Percentiles rank a stretch among this genome's conserved stretches.
These are phyloP conservation scores for Dinothrombium tinctorium DNA, from an alignment of 1,140 invertebrate species.

Conservation along the genomic window DNA sequence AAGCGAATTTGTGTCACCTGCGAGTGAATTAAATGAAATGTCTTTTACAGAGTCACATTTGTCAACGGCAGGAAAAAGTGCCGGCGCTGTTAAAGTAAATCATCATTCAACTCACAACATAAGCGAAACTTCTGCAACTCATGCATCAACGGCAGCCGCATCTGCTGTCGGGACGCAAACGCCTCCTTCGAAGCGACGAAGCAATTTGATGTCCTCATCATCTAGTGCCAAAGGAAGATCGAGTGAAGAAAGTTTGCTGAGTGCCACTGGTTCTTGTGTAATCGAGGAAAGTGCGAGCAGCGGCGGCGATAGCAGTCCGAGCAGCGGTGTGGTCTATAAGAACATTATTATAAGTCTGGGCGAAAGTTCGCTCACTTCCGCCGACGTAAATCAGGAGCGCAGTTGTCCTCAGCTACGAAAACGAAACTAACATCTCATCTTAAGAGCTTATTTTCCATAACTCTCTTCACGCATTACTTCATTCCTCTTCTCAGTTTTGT, in stretches of 20 bases:
- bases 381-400: no score
- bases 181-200: background rate
- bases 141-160: background rate
- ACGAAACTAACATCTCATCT: no score
- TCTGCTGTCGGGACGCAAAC: background rate
- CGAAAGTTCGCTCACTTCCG: background rate
- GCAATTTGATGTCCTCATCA: no score
- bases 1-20: no score
- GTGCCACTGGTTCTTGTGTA: conserved; percentile 14
- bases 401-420: no score
- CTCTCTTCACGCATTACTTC: no score
- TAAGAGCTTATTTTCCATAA: no score
- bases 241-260: conserved; percentile 14
- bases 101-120: background rate
- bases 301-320: conserved; percentile 15
- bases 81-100: background rate
- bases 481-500: no score
- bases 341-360: conserved; percentile 18
- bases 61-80: no score
- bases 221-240: conserved; percentile 5
- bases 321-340: conserved; percentile 15
- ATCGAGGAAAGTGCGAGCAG: conserved; percentile 16
- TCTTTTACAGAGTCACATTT: no score
- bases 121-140: background rate
- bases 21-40: no score